Conservation (phyloP, 2,113 vertebrate genomes). For the Dromaius novaehollandiae region DNA sequence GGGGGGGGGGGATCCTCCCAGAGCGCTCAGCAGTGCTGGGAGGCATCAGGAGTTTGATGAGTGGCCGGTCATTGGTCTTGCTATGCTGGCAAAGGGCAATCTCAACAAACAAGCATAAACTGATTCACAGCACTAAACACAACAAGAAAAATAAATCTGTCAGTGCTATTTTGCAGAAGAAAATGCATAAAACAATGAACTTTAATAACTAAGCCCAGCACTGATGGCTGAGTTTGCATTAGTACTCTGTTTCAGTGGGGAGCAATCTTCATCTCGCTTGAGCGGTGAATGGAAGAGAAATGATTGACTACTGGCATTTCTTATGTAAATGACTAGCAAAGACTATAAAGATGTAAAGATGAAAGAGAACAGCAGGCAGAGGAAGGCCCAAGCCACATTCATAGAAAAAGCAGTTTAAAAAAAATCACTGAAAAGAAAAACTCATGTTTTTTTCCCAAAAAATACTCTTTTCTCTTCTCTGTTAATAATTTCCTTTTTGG, state of each 20-base stretch:
- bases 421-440: background rate
- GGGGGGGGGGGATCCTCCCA: background rate
- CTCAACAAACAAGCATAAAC: background rate
- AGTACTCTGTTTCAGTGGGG: background rate
- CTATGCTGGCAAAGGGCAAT: background rate
- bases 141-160: background rate
- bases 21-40: background rate
- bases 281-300: background rate
- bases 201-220: background rate
- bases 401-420: background rate
- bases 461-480: background rate
- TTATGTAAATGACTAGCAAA: background rate
- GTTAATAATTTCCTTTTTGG: background rate
- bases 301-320: background rate
- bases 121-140: background rate
- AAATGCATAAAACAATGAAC: background rate
- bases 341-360: background rate
- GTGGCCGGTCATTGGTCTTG: background rate
- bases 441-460: background rate
- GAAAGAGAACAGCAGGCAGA: background rate
- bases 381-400: accelerated
- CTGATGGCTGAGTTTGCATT: background rate
- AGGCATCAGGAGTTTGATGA: background rate
- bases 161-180: background rate
- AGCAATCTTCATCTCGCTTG: background rate